A percentile compares a stretch with the other conserved stretches of the same genome.
Conservation (phyloP, 2,797 vertebrate species). For the Microhierax caerulescens region DNA sequence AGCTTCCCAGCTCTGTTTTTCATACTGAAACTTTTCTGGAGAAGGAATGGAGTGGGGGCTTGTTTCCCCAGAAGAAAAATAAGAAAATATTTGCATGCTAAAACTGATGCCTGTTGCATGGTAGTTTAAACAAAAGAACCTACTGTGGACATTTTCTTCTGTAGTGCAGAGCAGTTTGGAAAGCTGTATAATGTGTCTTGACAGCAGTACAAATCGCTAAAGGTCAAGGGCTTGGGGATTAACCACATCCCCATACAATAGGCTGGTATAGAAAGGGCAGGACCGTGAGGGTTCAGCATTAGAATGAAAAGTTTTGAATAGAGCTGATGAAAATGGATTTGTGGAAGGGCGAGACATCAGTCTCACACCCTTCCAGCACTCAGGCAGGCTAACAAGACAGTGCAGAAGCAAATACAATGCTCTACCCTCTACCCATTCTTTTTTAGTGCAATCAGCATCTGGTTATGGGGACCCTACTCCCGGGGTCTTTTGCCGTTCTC, state of each 20-base stretch:
- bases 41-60: background rate
- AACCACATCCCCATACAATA: constrained; percentile 25
- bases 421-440: background rate
- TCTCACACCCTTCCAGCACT: background rate
- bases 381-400: background rate
- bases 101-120: background rate
- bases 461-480: background rate
- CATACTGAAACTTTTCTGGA: background rate
- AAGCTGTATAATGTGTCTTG: constrained; percentile 54
- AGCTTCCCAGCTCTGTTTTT: background rate
- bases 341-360: background rate
- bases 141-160: constrained; percentile 18
- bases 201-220: constrained; percentile 54
- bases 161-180: constrained; percentile 17
- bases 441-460: background rate
- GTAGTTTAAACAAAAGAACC: constrained; percentile 39
- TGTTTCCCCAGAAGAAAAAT: background rate
- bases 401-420: background rate
- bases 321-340: background rate
- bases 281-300: background rate
- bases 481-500: background rate
- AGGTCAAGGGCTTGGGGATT: constrained; percentile 61
- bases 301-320: constrained; percentile 26
- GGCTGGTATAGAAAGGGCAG: constrained; percentile 38
- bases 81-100: constrained; percentile 21